Evolutionary conservation across 2,113 vertebrate genomes (phyloP).

Genomic region (Etia nguti): DNA sequence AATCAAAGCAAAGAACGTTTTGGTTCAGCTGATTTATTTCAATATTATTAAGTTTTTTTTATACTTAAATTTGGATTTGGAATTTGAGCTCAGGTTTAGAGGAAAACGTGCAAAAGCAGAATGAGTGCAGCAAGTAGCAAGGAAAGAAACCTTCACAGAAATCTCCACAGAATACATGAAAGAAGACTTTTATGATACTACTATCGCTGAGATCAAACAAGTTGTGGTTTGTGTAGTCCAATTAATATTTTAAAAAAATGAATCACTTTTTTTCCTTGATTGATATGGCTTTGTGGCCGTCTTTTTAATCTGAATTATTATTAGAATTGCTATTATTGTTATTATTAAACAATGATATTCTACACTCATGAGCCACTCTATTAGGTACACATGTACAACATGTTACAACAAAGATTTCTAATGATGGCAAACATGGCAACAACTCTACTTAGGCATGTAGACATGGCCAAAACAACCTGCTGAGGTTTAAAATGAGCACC

Average conservation of each 20-base stretch:
- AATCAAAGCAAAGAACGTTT: no score
- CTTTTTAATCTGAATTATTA: not conserved
- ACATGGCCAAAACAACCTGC: not conserved
- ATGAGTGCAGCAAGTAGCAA: not conserved
- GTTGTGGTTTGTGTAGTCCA: not conserved
- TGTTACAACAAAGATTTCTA: not conserved
- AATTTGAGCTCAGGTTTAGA: not conserved
- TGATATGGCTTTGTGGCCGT: not conserved
- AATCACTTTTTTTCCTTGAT: not conserved
- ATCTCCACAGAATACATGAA: not conserved
- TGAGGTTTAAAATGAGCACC: fast-evolving
- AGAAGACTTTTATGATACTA: not conserved
- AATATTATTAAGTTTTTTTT: not conserved
- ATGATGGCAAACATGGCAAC: not conserved
- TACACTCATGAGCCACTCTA: not conserved
- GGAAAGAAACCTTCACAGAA: not conserved
- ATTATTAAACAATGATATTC: not conserved
- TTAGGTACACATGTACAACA: not conserved
- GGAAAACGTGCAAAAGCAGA: not conserved
- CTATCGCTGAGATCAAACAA: not conserved
- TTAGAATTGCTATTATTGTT: not conserved
- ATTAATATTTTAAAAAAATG: not conserved
- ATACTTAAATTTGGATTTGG: not conserved
- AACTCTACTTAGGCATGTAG: not conserved
- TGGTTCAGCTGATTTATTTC: no score